Evolutionary conservation across 2,888 invertebrate genomes (phyloP).

Genomic region (Empis stercorea): DNA sequence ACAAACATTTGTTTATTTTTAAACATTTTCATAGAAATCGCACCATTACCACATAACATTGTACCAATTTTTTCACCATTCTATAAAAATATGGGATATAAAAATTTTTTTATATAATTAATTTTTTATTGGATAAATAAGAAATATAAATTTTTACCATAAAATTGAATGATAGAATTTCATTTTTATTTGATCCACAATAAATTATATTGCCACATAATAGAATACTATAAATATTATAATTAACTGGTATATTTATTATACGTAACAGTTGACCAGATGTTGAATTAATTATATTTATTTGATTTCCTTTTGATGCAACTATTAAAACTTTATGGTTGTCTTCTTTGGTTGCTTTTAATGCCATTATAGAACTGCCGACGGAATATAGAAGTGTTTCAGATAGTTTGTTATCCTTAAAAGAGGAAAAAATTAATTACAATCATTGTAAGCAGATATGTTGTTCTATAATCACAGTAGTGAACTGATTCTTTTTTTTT

Average conservation of each 20-base stretch:
- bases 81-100: slow-evolving; percentile 42
- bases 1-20: slow-evolving; percentile 50
- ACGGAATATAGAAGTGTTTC: slow-evolving; percentile 46
- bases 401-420: slow-evolving; percentile 43
- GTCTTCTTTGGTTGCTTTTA: slow-evolving; percentile 62
- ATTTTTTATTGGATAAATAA: too few species aligned
- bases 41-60: slow-evolving; percentile 54
- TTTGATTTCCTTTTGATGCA: slow-evolving; percentile 53
- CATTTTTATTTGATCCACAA: slow-evolving; percentile 60
- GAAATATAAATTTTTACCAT: slow-evolving; percentile 41
- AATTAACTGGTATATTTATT: slow-evolving; percentile 41
- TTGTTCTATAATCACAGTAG: too few species aligned
- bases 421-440: too few species aligned
- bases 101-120: too few species aligned
- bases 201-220: slow-evolving; percentile 55
- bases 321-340: slow-evolving; percentile 51
- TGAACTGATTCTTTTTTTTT: too few species aligned
- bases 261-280: slow-evolving; percentile 55
- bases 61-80: slow-evolving; percentile 48
- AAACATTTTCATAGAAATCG: slow-evolving; percentile 54
- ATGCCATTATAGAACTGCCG: slow-evolving; percentile 51
- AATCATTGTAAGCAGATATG: slow-evolving; percentile 1
- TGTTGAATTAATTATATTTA: slow-evolving; percentile 59
- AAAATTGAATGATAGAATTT: slow-evolving; percentile 63
- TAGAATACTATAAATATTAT: slow-evolving; percentile 58